Conservation (phyloP, 2,888 invertebrate species). For the Achlya flavicornis region DNA sequence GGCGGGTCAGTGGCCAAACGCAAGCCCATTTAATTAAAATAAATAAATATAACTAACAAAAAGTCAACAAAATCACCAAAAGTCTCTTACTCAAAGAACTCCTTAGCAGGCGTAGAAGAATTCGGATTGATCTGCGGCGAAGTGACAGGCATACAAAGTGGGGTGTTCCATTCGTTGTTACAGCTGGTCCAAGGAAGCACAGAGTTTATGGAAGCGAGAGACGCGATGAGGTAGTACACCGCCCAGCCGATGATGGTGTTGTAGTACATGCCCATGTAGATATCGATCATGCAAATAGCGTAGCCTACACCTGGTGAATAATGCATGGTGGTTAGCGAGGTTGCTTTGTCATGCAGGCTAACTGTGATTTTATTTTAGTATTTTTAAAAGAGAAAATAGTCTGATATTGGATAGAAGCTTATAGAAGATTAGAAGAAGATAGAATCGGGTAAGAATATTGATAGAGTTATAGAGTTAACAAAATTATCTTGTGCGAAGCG, state of each 20-base stretch:
- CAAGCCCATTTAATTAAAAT: too few species aligned
- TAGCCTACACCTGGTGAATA: constrained; percentile 92
- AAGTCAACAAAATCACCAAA: too few species aligned
- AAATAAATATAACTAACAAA: too few species aligned
- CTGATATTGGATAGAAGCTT: too few species aligned
- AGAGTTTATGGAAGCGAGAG: constrained; percentile 90
- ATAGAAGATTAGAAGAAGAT: too few species aligned
- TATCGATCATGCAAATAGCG: constrained; percentile 97
- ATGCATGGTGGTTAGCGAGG: background rate
- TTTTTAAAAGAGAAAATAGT: too few species aligned
- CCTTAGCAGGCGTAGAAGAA: constrained; percentile 91
- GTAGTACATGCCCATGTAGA: constrained; percentile 98
- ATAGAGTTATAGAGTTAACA: too few species aligned
- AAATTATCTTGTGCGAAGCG: too few species aligned
- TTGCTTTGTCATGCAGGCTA: background rate
- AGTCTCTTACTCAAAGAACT: constrained; percentile 92
- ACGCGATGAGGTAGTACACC: constrained; percentile 94
- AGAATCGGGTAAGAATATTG: too few species aligned
- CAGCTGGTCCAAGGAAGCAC: constrained; percentile 95
- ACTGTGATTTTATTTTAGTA: background rate
- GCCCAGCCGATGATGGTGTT: constrained; percentile 99
- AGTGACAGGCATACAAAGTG: constrained; percentile 87
- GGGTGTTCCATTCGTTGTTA: constrained; percentile 94
- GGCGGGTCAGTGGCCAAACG: too few species aligned
- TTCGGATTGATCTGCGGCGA: constrained; percentile 79